Percentiles rank a stretch among this genome's conserved stretches.
Evolutionary conservation across 2,113 vertebrate genomes (phyloP).

Genomic region (Heterocephalus glaber): DNA sequence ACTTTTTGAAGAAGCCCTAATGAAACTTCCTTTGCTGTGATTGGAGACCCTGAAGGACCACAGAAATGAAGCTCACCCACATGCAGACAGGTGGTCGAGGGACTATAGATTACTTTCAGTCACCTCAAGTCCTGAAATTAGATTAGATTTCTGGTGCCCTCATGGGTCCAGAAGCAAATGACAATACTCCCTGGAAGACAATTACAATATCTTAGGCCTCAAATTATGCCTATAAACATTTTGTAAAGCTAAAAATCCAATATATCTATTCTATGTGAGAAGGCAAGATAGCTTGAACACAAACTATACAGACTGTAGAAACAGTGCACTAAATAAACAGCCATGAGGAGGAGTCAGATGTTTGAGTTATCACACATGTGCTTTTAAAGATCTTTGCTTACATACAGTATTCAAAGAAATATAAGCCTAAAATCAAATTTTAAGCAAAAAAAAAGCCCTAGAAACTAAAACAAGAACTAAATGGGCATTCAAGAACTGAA

Average conservation of each 20-base stretch:
- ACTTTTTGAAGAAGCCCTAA: neutral
- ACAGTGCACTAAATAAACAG: neutral
- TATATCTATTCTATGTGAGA: neutral
- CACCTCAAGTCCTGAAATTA: neutral
- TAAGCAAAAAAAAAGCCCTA: neutral
- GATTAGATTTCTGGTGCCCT: neutral
- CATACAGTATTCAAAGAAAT: neutral
- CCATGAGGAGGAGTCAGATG: neutral
- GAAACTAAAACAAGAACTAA: neutral
- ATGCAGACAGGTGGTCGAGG: neutral
- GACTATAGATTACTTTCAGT: neutral
- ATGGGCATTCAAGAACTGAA: neutral
- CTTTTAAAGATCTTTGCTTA: neutral
- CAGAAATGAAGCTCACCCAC: neutral
- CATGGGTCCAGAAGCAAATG: neutral
- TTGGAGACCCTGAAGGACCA: neutral
- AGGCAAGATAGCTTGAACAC: neutral
- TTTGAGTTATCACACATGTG: neutral
- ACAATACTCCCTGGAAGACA: neutral
- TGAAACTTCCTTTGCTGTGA: neutral
- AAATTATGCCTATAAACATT: neutral
- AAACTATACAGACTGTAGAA: neutral
- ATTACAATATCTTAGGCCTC: neutral
- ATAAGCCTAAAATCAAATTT: neutral
- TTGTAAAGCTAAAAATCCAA: neutral